Percentiles rank a stretch among this genome's conserved stretches.
phyloP scores from a whole-genome alignment of 2,888 invertebrate genomes.

The Mayetiola destructor region DNA sequence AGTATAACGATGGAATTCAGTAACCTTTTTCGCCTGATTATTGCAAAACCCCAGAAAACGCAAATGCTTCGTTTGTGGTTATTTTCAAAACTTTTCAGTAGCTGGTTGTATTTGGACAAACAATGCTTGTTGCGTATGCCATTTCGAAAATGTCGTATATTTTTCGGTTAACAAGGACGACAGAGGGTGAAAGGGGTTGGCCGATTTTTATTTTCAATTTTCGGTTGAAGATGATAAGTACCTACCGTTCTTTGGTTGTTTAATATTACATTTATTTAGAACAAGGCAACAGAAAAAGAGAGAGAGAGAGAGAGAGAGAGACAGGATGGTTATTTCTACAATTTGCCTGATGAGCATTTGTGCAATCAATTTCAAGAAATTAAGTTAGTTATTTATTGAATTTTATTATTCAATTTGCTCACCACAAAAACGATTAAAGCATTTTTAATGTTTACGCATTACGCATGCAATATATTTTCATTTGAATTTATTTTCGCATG shows the following conservation, averaged over 20 bases:
- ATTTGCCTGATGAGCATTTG: not conserved
- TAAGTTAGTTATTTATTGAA: conserved; percentile 13
- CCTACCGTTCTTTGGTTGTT: not conserved
- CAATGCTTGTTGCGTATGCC: not conserved
- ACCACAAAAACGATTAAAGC: conserved; percentile 12
- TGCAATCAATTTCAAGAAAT: conserved; percentile 3
- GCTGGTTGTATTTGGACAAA: not conserved
- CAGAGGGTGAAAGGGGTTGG: no score
- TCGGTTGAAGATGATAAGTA: not conserved
- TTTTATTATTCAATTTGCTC: conserved; percentile 9
- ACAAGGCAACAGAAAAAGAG: not conserved
- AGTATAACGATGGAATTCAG: not conserved
- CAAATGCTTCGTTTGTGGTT: conserved; percentile 10
- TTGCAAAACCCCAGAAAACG: not conserved
- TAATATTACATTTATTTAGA: not conserved
- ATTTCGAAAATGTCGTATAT: no score
- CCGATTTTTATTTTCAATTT: not conserved
- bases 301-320: not conserved
- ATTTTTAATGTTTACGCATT: conserved; percentile 11
- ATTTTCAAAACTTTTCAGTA: not conserved
- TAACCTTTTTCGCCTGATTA: conserved; percentile 2
- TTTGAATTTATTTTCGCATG: no score
- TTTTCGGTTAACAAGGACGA: not conserved
- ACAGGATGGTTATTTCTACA: not conserved
- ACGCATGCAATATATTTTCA: conserved; percentile 8